Evolutionary conservation across 1,140 invertebrate species (phyloP).

Genomic region (Orchestia grillus): DNA sequence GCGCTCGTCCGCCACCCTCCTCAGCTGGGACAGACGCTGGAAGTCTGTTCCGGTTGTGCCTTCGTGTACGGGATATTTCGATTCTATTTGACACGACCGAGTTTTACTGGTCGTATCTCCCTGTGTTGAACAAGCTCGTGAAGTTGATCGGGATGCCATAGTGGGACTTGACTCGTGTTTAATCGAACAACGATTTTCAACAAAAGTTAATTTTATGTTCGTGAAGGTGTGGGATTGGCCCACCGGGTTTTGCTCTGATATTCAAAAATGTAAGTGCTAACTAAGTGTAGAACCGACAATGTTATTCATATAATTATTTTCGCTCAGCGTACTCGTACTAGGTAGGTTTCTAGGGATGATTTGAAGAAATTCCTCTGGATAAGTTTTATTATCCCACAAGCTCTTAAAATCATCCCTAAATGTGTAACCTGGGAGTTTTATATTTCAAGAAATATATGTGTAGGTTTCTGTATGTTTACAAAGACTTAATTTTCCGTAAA

Average conservation of each 20-base stretch:
- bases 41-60: neutral
- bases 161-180: neutral
- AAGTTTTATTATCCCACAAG: too few species aligned
- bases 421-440: too few species aligned
- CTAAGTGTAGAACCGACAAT: neutral
- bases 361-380: too few species aligned
- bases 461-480: too few species aligned
- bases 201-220: neutral
- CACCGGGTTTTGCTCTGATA: neutral
- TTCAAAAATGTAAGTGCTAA: neutral
- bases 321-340: too few species aligned
- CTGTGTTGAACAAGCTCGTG: neutral
- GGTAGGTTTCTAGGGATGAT: too few species aligned
- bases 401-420: too few species aligned
- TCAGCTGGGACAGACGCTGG: neutral
- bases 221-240: neutral
- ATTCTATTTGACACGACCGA: neutral
- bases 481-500: too few species aligned
- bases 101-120: neutral
- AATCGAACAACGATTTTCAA: neutral
- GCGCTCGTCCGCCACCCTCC: too few species aligned
- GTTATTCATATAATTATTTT: neutral
- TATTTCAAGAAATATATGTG: too few species aligned
- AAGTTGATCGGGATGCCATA: neutral
- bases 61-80: neutral